A percentile compares a stretch with the other conserved stretches of the same genome.
Evolutionary conservation across 2,888 invertebrate genomes (phyloP).

Genomic region (Biston stratarius): DNA sequence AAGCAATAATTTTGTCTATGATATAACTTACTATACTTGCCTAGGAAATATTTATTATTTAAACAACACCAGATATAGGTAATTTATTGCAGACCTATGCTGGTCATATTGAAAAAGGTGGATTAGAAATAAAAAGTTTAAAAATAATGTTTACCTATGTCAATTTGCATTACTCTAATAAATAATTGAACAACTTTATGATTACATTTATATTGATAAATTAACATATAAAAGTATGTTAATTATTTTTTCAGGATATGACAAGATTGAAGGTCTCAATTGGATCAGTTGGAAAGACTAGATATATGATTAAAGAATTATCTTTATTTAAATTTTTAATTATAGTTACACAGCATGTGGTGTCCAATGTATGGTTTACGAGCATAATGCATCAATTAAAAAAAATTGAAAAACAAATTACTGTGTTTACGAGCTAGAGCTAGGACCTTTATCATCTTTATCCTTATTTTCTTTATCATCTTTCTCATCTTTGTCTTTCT

Average conservation of each 20-base stretch:
- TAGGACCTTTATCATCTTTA: constrained; percentile 69
- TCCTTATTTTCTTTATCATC: constrained; percentile 84
- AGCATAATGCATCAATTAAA: constrained; percentile 72
- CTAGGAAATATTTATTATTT: too few relatives aligned
- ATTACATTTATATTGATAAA: not conserved
- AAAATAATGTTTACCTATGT: too few relatives aligned
- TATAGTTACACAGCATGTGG: constrained; percentile 65
- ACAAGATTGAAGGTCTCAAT: constrained; percentile 79
- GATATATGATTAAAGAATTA: constrained; percentile 48
- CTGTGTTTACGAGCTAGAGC: constrained; percentile 63
- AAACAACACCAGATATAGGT: too few relatives aligned
- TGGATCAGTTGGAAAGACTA: constrained; percentile 79
- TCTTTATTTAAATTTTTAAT: constrained; percentile 63
- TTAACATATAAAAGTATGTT: not conserved
- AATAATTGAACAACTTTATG: too few relatives aligned
- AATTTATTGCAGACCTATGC: too few relatives aligned
- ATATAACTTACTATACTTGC: too few relatives aligned
- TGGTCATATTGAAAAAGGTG: too few relatives aligned
- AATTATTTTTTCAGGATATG: constrained; percentile 70
- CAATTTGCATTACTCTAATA: too few relatives aligned
- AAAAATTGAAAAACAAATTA: constrained; percentile 65
- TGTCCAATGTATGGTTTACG: constrained; percentile 71
- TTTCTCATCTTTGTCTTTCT: constrained; percentile 88
- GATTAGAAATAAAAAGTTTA: too few relatives aligned
- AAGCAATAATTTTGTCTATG: too few relatives aligned